Conservation (phyloP, 2,113 vertebrate genomes). For the Neotoma lepida region DNA sequence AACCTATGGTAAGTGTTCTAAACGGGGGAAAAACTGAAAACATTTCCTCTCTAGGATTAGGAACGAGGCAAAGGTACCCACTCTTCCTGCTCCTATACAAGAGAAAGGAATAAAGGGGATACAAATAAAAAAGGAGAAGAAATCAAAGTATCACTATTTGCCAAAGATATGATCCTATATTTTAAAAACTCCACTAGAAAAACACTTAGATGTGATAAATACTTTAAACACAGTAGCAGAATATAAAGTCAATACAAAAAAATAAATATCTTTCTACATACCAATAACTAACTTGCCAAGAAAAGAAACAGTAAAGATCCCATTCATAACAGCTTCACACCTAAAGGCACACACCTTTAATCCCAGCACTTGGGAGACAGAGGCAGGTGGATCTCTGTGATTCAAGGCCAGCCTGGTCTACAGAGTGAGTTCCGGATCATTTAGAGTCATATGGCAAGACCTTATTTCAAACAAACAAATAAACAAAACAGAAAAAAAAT, state of each 20-base stretch:
- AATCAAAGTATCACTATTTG: background rate
- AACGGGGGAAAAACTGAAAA: background rate
- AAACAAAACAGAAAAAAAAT: background rate
- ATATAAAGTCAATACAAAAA: background rate
- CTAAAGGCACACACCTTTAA: too few species aligned
- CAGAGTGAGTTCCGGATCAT: background rate
- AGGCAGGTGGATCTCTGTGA: background rate
- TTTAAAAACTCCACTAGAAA: background rate
- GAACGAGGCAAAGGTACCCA: background rate
- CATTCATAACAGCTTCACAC: background rate
- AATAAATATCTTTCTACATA: background rate
- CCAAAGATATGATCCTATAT: background rate
- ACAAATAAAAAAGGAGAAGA: background rate
- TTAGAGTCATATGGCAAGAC: background rate
- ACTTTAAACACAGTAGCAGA: background rate
- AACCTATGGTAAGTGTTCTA: background rate
- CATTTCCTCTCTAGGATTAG: background rate
- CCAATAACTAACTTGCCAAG: background rate
- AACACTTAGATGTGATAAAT: background rate
- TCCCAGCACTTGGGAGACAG: too few species aligned
- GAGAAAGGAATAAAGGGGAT: background rate
- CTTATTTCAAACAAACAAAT: background rate
- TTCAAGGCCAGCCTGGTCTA: background rate
- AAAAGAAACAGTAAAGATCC: background rate
- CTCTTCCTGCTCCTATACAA: background rate